Base-by-base conservation (phyloP, 2,888 invertebrate species). In the Chaitophorus viminalis region DNA sequence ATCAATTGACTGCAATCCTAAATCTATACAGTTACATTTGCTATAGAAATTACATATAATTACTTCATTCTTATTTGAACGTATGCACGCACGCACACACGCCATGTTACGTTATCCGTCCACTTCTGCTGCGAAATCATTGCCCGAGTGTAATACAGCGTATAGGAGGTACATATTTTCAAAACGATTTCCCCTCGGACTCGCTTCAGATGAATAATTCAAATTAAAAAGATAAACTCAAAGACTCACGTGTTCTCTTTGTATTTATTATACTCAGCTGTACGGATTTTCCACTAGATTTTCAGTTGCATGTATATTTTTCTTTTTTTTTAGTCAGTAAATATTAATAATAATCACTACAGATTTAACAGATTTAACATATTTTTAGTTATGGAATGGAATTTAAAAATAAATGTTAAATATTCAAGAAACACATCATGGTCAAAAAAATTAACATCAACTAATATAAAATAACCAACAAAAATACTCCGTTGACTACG, bases 151-250 rank as follows among this genome's bases (percentile, higher is more conserved):
- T 54, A n/a, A 54, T n/a, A 46, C 29, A 33, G 1, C n/a, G 36
- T 29, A n/a, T n/a, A n/a, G n/a, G n/a, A 54, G 18, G 25, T 3
- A 6, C 29, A 65, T 25, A 46, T 84, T 84, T 76, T 76, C 65
- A 76, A 65, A 84, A 76, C 76, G 65, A 76, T 76, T 84, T 84
- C 46, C 31, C 46, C 31, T 46, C 25, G 65, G 76, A 76, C 65
- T 76, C 76, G 31, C 65, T 84, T 65, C 54, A 46, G 5, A 68
- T 84, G 76, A 76, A 76, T 76, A 76, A 31, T 65, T 65, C 75
- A 84, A 76, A 84, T 84, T 68, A 76, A 84, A 84, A 31, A 31
- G 31, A 84, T 84, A 33, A 29, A 74, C 54, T 21, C n/a, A 6
- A 82, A 36, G 54, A 74, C 54, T 36, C n/a, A n/a, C 29, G 54